Percentiles rank a stretch among this genome's conserved stretches.
Evolutionary conservation across 2,113 vertebrate species (phyloP).

Genomic region (Laticauda colubrina): DNA sequence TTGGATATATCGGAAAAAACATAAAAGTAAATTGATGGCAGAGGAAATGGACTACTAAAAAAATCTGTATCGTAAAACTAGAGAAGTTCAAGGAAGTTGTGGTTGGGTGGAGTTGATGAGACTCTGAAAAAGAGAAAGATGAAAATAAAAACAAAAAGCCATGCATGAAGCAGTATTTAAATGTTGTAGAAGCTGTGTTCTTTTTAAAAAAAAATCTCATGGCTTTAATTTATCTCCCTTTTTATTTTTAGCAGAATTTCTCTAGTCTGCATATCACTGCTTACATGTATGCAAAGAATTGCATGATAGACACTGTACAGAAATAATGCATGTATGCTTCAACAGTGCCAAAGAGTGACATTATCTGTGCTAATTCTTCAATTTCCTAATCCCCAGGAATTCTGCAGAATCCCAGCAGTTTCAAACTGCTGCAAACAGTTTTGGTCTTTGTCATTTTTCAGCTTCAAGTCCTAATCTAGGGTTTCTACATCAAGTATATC

Average conservation of each 20-base stretch:
- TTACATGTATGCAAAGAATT: not conserved
- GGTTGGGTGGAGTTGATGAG: not conserved
- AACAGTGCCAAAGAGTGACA: not conserved
- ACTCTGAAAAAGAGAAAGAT: not conserved
- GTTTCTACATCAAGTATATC: not conserved
- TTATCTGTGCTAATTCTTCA: not conserved
- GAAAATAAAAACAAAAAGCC: not conserved
- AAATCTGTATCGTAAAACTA: not conserved
- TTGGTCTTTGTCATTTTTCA: not conserved
- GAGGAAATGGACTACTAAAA: not conserved
- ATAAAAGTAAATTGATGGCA: not conserved
- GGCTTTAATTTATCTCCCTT: not conserved
- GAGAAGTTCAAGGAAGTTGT: not conserved
- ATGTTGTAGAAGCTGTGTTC: not conserved
- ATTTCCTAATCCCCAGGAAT: not conserved
- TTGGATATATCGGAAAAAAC: not conserved
- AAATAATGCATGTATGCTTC: not conserved
- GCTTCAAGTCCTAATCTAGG: not conserved
- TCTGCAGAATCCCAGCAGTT: not conserved
- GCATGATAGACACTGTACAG: not conserved
- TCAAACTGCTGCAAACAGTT: not conserved
- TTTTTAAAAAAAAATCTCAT: not conserved
- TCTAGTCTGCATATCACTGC: not conserved
- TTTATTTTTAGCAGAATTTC: not conserved
- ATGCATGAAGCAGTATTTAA: not conserved